Evolutionary conservation across 1,140 invertebrate genomes (phyloP), one percentile per base, ranked within the genome.

Genomic region (Drosophila varians): DNA sequence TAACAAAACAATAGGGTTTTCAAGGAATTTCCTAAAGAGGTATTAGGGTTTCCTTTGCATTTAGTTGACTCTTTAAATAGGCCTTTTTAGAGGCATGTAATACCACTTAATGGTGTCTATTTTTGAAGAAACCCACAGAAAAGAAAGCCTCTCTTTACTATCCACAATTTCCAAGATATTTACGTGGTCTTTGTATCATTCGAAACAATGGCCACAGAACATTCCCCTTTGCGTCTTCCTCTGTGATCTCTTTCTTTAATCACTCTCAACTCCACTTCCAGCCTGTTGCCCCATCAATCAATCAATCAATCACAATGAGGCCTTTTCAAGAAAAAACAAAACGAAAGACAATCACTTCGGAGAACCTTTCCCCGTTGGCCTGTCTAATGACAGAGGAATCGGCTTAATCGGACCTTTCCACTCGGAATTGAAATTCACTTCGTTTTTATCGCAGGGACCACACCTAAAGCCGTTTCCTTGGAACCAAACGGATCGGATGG

Each of bases 341-440:
- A 11, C n/a, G 21, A 25, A 18, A 66, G 62, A 43, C 36, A 51
- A 62, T 65, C 45, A 14, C 58, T 42, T 42, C 57, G 57, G 14
- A 18, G 45, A 65, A 66, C 62, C 58, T 64, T 64, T 52, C 18
- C 26, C 54, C 28, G 43, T 26, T 25, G 21, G 19, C 45, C 46
- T n/a, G n/a, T 43, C 62, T 66, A 66, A 66, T 53, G 62, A 66
- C 62, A 43, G 58, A 26, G 23, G 46, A 75, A 79, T 79, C 58
- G 62, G 65, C 72, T 64, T 80, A 80, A 80, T 79, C 68, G 68
- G 54, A 53, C 61, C 53, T 45, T 47, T 58, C 42, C 76, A 60
- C 43, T 43, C 16, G 7, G 14, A 52, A 66, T 66, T 65, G 45
- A 78, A 79, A 70, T 62, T 51, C 58, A 51, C 53, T 70, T 79